Evolutionary conservation across 1,140 invertebrate species (phyloP).

Genomic region (Hyles vespertilio): DNA sequence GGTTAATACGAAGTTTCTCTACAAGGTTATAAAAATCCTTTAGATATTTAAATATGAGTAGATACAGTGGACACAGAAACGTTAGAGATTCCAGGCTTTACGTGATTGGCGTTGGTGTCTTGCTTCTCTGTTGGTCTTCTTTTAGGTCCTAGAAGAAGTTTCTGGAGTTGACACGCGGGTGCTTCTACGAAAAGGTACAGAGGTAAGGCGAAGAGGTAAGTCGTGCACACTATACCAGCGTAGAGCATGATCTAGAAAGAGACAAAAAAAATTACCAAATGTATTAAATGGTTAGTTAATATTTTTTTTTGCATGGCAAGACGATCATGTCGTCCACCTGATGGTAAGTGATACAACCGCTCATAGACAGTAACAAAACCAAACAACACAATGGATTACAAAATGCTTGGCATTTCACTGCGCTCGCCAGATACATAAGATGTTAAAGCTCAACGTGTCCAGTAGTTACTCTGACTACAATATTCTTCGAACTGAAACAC

Average conservation of each 20-base stretch:
- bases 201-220: slow-evolving; percentile 48
- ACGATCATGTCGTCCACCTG: too few relatives aligned
- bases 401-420: too few relatives aligned
- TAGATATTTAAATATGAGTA: slow-evolving; percentile 52
- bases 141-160: slow-evolving; percentile 48
- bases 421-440: too few relatives aligned
- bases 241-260: slow-evolving; percentile 61
- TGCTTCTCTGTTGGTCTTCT: slow-evolving; percentile 36
- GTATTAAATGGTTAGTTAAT: not conserved
- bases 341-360: too few relatives aligned
- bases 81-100: slow-evolving; percentile 57
- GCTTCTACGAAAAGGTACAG: slow-evolving; percentile 63
- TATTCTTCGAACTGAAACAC: too few relatives aligned
- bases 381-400: too few relatives aligned
- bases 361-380: too few relatives aligned
- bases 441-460: too few relatives aligned
- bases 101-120: slow-evolving; percentile 33
- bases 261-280: not conserved
- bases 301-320: too few relatives aligned
- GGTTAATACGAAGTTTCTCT: too few relatives aligned
- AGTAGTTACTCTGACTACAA: too few relatives aligned
- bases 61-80: slow-evolving; percentile 64
- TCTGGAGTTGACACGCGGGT: slow-evolving; percentile 58
- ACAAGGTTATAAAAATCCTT: not conserved
- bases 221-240: slow-evolving; percentile 55